Base-by-base conservation (phyloP, 2,797 vertebrate genomes). In the Tragelaphus eurycerus region DNA sequence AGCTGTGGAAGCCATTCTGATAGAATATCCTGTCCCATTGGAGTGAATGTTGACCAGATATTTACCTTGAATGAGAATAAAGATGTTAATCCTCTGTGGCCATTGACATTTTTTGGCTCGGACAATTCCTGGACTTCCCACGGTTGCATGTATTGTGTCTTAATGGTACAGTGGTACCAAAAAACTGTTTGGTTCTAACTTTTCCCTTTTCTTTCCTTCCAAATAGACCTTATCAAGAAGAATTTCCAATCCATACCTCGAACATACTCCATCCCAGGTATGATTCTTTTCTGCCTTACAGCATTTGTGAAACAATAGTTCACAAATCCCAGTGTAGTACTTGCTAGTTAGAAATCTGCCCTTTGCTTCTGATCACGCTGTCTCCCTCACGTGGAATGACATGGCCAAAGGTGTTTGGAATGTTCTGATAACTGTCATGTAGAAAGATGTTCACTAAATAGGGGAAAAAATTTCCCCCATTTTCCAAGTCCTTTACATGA, bases 191-290 rank as follows among this genome's bases (percentile, higher is more conserved):
- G 59, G 52, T 83, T 95, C 83, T 98, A 97, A 93, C 97, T 86
- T 34, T 31, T 93, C 31, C 9, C 54, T 50, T 90, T 95, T 55
- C 29, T 81, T 89, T 93, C 85, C 97, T 92, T 97, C 74, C 81
- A 92, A 98, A 93, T 97, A 99, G 99, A 98, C 98, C 64, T 95
- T 99, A 46, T 98, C 99, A 12, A 99, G 99, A 98, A 99, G 99
- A 98, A 99, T 99, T 98, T 99, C 99, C 97, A 99, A 99, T 97
- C 98, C 99, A 0, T 99, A 99, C 94, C 97, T 99, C 87, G 99
- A 99, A 97, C 98, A 98, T 62, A 90, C 98, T 92, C 85, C 99
- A 97, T 99, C 98, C 85, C 99, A 99, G 99, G 99, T 99, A 99
- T 23, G 96, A 94, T 57, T 95, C 57, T 67, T 62, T 57, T 78